These are phyloP conservation scores for Megathymus violae DNA, from an alignment of 1,140 invertebrate species.

Conservation along the genomic window DNA sequence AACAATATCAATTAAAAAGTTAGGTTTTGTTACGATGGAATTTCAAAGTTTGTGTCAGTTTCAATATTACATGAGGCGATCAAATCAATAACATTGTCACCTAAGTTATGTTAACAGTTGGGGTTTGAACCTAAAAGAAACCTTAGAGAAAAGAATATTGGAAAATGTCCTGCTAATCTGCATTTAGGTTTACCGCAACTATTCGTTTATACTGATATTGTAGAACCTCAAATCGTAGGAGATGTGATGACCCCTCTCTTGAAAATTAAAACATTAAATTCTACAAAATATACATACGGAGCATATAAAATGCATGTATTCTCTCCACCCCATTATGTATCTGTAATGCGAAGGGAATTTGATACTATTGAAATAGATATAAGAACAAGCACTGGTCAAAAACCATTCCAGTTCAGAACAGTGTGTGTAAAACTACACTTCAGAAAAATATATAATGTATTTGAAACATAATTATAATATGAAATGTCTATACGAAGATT, in stretches of 20 bases:
- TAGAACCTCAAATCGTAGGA: too few species aligned
- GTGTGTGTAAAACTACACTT: slow-evolving; percentile 48
- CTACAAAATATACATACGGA: slow-evolving; percentile 45
- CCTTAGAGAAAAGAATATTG: slow-evolving; percentile 25
- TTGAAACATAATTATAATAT: slow-evolving; percentile 6
- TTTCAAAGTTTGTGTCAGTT: too few species aligned
- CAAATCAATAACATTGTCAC: slow-evolving; percentile 15
- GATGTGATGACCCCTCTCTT: too few species aligned
- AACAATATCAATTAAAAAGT: slow-evolving; percentile 31
- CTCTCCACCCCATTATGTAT: slow-evolving; percentile 48
- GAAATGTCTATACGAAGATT: slow-evolving; percentile 48
- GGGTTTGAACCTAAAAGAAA: slow-evolving; percentile 31
- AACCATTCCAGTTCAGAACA: slow-evolving; percentile 61
- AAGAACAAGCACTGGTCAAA: slow-evolving; percentile 48
- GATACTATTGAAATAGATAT: slow-evolving; percentile 57
- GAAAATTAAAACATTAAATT: slow-evolving; percentile 46
- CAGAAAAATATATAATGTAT: slow-evolving; percentile 37
- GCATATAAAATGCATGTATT: slow-evolving; percentile 51
- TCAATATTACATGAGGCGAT: slow-evolving; percentile 12
- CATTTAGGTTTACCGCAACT: too few species aligned
- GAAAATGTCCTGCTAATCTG: too few species aligned
- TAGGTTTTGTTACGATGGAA: slow-evolving; percentile 35
- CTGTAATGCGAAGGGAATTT: slow-evolving; percentile 51
- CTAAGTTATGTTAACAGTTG: slow-evolving; percentile 20
- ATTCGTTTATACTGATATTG: too few species aligned